phyloP scores from a whole-genome alignment of 2,797 vertebrate species.

The Xyrichtys novacula region DNA sequence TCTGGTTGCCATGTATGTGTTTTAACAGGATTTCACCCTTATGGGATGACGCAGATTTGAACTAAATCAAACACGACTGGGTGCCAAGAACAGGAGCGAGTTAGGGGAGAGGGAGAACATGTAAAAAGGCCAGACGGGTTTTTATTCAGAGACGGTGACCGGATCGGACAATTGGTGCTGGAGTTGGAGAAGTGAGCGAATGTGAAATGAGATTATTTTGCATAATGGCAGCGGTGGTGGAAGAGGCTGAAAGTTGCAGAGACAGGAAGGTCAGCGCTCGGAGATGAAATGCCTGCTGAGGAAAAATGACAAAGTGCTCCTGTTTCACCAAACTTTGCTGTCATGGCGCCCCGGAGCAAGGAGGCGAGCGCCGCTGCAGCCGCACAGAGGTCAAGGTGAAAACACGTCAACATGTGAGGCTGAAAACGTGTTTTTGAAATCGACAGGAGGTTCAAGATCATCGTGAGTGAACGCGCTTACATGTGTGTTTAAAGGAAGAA shows the following conservation, averaged over 20 bases:
- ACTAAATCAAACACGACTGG: conserved; percentile 72
- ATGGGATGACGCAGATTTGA: conserved; percentile 48
- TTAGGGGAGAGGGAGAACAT: conserved; percentile 65
- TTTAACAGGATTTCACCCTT: conserved; percentile 57
- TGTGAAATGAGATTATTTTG: conserved; percentile 72
- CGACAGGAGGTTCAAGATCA: too few relatives aligned
- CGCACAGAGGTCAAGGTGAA: conserved; percentile 23
- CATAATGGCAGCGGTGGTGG: conserved; percentile 69
- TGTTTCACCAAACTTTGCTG: conserved; percentile 11
- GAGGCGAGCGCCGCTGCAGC: background rate
- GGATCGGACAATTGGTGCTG: conserved; percentile 66
- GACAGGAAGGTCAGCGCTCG: conserved; percentile 69
- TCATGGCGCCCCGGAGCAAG: conserved; percentile 37
- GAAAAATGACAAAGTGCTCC: conserved; percentile 42
- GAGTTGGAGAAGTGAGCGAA: conserved; percentile 56
- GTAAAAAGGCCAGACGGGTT: conserved; percentile 79
- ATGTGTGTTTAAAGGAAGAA: background rate
- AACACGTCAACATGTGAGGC: conserved; percentile 21
- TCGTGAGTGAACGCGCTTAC: too few relatives aligned
- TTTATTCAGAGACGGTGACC: conserved; percentile 62
- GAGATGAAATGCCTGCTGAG: conserved; percentile 53
- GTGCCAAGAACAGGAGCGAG: conserved; percentile 63
- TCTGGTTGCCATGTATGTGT: conserved; percentile 61
- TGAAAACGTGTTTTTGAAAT: conserved; percentile 1
- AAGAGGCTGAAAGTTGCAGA: conserved; percentile 42